Conservation (phyloP, 2,888 invertebrate species). For the Callyntrura sp. region DNA sequence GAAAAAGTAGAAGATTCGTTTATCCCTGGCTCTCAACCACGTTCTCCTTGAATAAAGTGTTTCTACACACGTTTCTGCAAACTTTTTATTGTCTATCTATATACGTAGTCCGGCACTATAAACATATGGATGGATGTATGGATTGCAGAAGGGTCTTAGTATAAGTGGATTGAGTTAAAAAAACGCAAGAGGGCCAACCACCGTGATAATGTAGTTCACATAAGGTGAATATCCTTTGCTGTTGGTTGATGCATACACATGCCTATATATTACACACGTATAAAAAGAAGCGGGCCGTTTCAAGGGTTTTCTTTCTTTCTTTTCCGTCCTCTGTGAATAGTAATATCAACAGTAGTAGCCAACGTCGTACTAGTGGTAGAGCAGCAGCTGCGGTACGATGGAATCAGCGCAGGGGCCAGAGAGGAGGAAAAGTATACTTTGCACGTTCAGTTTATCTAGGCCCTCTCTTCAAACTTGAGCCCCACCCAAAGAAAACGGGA, state of each 20-base stretch:
- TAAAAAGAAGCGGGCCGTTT: constrained; percentile 48
- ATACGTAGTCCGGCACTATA: not conserved
- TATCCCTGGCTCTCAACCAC: not conserved
- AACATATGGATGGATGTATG: too few species aligned
- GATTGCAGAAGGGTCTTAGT: constrained; percentile 22
- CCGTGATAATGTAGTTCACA: constrained; percentile 69
- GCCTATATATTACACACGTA: too few species aligned
- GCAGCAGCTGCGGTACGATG: too few species aligned
- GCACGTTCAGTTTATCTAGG: constrained; percentile 63
- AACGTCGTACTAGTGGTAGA: too few species aligned
- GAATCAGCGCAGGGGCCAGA: constrained; percentile 8
- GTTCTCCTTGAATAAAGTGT: not conserved
- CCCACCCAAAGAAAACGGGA: constrained; percentile 65
- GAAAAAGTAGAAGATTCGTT: constrained; percentile 13
- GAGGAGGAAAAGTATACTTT: constrained; percentile 45
- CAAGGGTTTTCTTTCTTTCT: constrained; percentile 43
- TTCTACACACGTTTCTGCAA: not conserved
- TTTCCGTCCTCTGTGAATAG: constrained; percentile 2
- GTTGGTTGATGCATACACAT: constrained; percentile 46
- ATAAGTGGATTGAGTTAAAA: constrained; percentile 46
- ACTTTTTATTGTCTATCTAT: not conserved
- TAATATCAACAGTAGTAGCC: too few species aligned
- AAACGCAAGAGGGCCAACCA: constrained; percentile 66
- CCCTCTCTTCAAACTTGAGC: constrained; percentile 60
- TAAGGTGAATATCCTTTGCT: constrained; percentile 71